phyloP scores from a whole-genome alignment of 1,140 invertebrate species.

The Mycetomoellerius zeteki region DNA sequence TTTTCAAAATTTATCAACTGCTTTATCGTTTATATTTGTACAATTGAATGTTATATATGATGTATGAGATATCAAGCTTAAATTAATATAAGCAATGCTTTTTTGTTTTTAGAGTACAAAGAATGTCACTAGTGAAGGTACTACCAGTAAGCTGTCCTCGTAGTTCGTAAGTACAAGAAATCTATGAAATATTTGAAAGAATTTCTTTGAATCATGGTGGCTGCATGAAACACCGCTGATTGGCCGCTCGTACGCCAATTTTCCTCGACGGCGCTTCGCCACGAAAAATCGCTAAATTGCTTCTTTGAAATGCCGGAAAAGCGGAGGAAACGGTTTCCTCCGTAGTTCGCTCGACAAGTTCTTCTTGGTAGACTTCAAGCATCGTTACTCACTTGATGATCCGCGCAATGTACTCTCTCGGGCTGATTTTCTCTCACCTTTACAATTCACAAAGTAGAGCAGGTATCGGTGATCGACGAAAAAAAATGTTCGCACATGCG shows the following conservation, averaged over 20 bases:
- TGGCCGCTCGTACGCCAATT: slow-evolving; percentile 84
- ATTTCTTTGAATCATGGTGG: slow-evolving; percentile 77
- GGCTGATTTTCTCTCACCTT: slow-evolving; percentile 63
- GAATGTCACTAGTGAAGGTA: not conserved
- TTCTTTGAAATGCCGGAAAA: slow-evolving; percentile 85
- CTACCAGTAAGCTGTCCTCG: slow-evolving; percentile 12
- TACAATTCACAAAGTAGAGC: slow-evolving; percentile 34
- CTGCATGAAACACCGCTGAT: slow-evolving; percentile 85
- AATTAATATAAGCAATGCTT: slow-evolving; percentile 7
- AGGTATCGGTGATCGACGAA: slow-evolving; percentile 11
- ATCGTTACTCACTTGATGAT: slow-evolving; percentile 69
- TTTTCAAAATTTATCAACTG: not conserved
- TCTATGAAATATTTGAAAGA: slow-evolving; percentile 69
- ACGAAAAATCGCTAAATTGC: slow-evolving; percentile 86
- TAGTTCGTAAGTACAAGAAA: slow-evolving; percentile 43
- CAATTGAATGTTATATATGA: not conserved
- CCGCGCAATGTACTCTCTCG: slow-evolving; percentile 51
- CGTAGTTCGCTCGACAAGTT: slow-evolving; percentile 62
- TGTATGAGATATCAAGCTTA: not conserved
- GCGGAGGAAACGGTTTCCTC: slow-evolving; percentile 79
- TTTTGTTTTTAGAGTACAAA: slow-evolving; percentile 33
- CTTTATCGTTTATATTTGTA: not conserved
- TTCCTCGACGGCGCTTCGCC: slow-evolving; percentile 81
- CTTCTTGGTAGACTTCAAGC: slow-evolving; percentile 59
- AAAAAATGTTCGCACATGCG: slow-evolving; percentile 11